phyloP scores from a whole-genome alignment of 2,888 invertebrate species.

The Entomobrya multifasciata region DNA sequence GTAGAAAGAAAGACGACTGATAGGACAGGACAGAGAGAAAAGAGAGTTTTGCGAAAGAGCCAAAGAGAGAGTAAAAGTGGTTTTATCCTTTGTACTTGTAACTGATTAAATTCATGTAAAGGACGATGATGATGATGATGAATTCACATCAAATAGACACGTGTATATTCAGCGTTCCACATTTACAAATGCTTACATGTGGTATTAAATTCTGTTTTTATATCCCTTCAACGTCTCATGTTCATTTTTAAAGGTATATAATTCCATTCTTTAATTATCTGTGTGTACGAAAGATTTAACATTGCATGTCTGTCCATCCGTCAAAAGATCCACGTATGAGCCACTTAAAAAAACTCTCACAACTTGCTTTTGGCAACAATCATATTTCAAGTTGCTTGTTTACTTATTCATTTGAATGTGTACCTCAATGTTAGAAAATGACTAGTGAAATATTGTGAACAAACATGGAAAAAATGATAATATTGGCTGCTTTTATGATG shows the following conservation, averaged over 20 bases:
- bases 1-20: background rate
- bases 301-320: too few relatives aligned
- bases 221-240: too few relatives aligned
- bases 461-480: slow-evolving; percentile 6
- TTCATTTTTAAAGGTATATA: too few relatives aligned
- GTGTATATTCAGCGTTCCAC: background rate
- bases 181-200: background rate
- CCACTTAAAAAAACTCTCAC: too few relatives aligned
- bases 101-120: slow-evolving; percentile 4
- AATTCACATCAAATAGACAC: background rate
- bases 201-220: background rate
- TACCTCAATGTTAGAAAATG: too few relatives aligned
- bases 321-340: too few relatives aligned
- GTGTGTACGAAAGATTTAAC: too few relatives aligned
- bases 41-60: background rate
- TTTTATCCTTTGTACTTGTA: background rate
- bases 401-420: too few relatives aligned
- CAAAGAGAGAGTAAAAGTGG: background rate
- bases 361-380: too few relatives aligned
- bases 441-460: too few relatives aligned
- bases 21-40: background rate
- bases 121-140: background rate
- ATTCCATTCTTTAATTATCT: too few relatives aligned
- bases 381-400: too few relatives aligned
- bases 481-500: background rate